Evolutionary conservation across 2,888 invertebrate genomes (phyloP), one percentile per base, ranked within the genome.

Genomic region (Cantharis flavilabris): DNA sequence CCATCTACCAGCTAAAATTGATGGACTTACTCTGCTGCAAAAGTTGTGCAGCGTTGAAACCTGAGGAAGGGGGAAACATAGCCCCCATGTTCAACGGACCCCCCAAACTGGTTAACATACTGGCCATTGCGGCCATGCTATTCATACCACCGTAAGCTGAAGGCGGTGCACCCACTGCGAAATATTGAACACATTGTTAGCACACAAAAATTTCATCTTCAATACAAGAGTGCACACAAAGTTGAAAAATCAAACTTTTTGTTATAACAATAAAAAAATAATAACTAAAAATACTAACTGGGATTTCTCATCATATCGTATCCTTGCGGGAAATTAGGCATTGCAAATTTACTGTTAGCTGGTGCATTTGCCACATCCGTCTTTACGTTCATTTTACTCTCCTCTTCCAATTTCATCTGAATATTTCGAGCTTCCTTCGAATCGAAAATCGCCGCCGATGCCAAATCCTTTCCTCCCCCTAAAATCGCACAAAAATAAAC

Each of bases 381-480:
- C 80, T 85, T 85, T 33, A 81, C 33, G 14, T 83, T 83, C 0
- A 80, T 82, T 62, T 84, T 83, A 7, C 16, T 83, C 70, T 77
- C 84, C 83, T 71, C 88, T 78, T 91, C 90, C 80, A 89, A 89
- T 82, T 93, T 92, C 72, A 85, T 64, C 82, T 87, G 86, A 28
- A 82, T 82, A 23, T 85, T 85, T 64, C 85, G 81, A 9, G 83
- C 81, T 71, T 86, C 86, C 62, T 85, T 80, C 9, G 84, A 82
- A 69, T 86, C 86, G 28, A 90, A 91, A 84, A 94, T 90, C 1
- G 94, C 94, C 0, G 95, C 94, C n/a, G 96, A 94, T 4, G 95
- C 95, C 85, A 97, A 89, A 84, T 96, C 95, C 86, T 95, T 96
- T 14, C 96, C 96, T 13, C 96, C 96, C 83, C 96, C 96, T 94